These are phyloP conservation scores for Antedon bifida DNA, from an alignment of 35 echinoderm and acorn worm species.

Conservation along the genomic window DNA sequence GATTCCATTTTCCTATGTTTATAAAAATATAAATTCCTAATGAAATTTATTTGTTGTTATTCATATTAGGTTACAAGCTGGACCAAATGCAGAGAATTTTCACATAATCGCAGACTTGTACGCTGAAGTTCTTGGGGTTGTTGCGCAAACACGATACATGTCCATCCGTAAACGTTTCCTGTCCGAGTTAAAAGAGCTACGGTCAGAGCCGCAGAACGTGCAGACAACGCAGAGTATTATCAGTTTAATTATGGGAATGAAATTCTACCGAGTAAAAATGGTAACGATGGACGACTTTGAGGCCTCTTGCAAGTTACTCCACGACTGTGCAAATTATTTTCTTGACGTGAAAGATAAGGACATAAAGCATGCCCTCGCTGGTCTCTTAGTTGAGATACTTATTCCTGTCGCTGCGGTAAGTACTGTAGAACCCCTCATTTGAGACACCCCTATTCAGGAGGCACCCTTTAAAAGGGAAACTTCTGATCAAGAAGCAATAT, in stretches of 20 bases:
- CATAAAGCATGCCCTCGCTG: constrained; percentile 88
- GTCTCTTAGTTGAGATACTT: constrained; percentile 80
- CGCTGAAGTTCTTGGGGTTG: constrained; percentile 77
- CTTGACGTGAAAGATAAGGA: constrained; percentile 91
- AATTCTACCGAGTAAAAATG: constrained; percentile 96
- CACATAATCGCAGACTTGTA: constrained; percentile 93
- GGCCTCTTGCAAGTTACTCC: constrained; percentile 64
- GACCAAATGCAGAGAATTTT: constrained; percentile 83
- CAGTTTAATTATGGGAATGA: constrained; percentile 91
- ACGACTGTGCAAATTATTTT: constrained; percentile 96
- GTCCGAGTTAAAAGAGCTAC: constrained; percentile 73
- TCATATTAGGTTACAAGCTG: constrained; percentile 49
- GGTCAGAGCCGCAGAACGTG: constrained; percentile 87
- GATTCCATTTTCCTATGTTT: too few relatives aligned
- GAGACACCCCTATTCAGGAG: too few relatives aligned
- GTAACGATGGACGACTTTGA: constrained; percentile 93
- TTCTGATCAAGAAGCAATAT: too few relatives aligned
- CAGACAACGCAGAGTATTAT: constrained; percentile 83
- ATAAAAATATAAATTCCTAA: too few relatives aligned
- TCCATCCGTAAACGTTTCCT: constrained; percentile 66
- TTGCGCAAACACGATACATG: constrained; percentile 66
- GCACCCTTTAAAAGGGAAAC: neutral
- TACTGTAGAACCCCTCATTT: too few relatives aligned
- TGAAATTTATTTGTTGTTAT: too few relatives aligned
- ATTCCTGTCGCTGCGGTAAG: constrained; percentile 91